Conservation (phyloP, 1,140 invertebrate species). For the Hydropsyche tenuis region DNA sequence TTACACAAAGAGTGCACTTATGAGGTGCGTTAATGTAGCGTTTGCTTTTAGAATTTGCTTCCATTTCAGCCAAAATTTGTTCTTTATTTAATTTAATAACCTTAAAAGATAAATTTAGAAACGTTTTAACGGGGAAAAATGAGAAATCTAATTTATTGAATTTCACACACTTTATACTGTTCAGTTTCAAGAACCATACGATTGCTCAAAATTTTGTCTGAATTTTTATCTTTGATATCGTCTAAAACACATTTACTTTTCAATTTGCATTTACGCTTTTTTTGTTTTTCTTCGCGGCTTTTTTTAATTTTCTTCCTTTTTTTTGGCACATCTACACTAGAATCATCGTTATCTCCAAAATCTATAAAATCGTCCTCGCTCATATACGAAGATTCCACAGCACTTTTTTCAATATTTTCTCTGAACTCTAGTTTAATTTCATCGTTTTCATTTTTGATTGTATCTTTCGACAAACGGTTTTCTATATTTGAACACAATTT, state of each 20-base stretch:
- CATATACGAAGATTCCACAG: not conserved
- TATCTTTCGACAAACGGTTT: too few species aligned
- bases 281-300: constrained; percentile 13
- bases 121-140: constrained; percentile 20
- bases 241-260: not conserved
- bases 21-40: constrained; percentile 54
- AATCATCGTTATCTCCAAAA: constrained; percentile 6
- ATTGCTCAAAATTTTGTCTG: constrained; percentile 24
- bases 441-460: constrained; percentile 7
- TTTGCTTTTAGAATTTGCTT: constrained; percentile 44
- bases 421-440: not conserved
- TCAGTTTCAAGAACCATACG: constrained; percentile 47
- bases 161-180: constrained; percentile 41
- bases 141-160: not conserved
- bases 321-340: constrained; percentile 2
- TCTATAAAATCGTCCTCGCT: constrained; percentile 21
- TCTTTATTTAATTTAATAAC: constrained; percentile 41
- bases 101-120: constrained; percentile 27
- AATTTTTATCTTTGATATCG: not conserved
- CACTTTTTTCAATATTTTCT: constrained; percentile 12
- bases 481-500: too few species aligned
- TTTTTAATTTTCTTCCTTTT: constrained; percentile 20
- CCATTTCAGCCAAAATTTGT: constrained; percentile 44
- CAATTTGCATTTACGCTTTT: constrained; percentile 25
- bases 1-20: constrained; percentile 58